These are phyloP conservation scores for Vidua chalybeata DNA, from an alignment of 2,113 vertebrate species.

Conservation along the genomic window DNA sequence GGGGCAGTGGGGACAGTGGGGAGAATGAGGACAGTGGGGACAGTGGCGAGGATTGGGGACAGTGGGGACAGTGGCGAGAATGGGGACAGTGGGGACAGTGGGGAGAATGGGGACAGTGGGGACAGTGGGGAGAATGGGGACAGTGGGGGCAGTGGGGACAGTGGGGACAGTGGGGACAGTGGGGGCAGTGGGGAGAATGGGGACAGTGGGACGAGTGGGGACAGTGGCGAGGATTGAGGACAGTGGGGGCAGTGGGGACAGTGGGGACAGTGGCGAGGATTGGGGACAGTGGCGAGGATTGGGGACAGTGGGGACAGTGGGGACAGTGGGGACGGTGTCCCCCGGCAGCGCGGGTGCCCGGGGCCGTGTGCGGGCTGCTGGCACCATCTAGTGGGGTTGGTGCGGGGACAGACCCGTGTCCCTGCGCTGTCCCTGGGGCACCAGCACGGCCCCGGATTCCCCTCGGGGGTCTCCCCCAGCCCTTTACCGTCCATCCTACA, in stretches of 20 bases:
- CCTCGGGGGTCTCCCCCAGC: not conserved
- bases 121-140: too few relatives aligned
- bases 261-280: not conserved
- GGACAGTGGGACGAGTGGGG: not conserved
- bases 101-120: too few relatives aligned
- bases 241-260: not conserved
- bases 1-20: too few relatives aligned
- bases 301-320: not conserved
- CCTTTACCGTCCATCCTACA: not conserved
- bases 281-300: not conserved
- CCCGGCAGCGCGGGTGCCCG: not conserved
- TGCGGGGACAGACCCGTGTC: not conserved
- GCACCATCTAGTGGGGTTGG: slow-evolving; percentile 29
- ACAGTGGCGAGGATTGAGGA: not conserved
- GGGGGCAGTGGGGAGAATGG: too few relatives aligned
- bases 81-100: not conserved
- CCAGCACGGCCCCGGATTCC: not conserved
- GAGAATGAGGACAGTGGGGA: too few relatives aligned
- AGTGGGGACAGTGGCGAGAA: too few relatives aligned
- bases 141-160: not conserved
- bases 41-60: too few relatives aligned
- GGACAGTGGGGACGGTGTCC: not conserved
- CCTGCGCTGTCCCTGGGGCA: not conserved
- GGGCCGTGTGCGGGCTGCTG: not conserved
- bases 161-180: not conserved